A percentile compares a stretch with the other conserved stretches of the same genome.
These are phyloP conservation scores for Scolopax mira DNA, from an alignment of 2,113 vertebrate genomes.

Conservation along the genomic window DNA sequence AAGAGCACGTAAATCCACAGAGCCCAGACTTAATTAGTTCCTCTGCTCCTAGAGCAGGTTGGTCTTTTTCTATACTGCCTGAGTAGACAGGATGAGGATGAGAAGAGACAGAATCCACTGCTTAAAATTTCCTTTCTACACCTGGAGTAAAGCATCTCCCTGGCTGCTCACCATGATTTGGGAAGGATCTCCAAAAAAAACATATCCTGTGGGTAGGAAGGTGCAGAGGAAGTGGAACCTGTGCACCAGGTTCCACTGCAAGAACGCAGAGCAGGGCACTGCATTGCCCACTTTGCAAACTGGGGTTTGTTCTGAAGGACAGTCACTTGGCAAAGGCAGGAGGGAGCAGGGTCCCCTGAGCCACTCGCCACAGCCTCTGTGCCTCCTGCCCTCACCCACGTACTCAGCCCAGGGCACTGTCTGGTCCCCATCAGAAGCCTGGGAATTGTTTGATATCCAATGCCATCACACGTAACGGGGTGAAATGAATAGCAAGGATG, in stretches of 20 bases:
- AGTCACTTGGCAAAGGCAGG: background rate
- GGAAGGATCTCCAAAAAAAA: background rate
- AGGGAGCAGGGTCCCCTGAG: background rate
- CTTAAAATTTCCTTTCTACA: background rate
- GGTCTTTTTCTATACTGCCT: background rate
- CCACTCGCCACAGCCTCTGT: background rate
- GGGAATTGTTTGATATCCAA: background rate
- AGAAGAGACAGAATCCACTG: background rate
- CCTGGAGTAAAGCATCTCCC: background rate
- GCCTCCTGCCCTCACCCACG: background rate
- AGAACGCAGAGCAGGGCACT: background rate
- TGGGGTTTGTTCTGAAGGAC: background rate
- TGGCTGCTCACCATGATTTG: rapidly evolving
- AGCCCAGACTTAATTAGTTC: background rate
- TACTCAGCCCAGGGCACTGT: background rate
- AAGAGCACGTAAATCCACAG: background rate
- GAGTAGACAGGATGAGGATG: background rate
- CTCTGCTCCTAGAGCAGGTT: background rate
- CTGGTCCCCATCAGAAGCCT: background rate
- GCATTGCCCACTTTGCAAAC: background rate
- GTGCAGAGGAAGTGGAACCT: background rate
- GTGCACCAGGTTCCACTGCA: background rate
- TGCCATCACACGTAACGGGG: rapidly evolving
- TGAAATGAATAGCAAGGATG: background rate
- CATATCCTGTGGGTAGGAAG: rapidly evolving